phyloP scores from a whole-genome alignment of 1,140 invertebrate species.

The Adoxophyes honmai region DNA sequence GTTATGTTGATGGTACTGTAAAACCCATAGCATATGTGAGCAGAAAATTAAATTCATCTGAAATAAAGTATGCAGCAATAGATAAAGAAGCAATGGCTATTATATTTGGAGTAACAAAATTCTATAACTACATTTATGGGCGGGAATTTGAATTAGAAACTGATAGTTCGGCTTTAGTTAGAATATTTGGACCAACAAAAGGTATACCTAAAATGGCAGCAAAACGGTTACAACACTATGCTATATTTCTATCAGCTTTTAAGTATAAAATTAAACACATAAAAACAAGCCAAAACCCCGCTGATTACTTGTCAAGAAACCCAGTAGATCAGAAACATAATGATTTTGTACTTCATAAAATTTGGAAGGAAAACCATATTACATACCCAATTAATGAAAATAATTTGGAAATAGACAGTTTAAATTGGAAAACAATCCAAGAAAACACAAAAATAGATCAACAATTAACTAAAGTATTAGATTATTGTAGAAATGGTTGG shows the following conservation, averaged over 20 bases:
- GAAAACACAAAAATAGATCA: neutral
- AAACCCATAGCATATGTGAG: conserved; percentile 19
- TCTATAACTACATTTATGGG: neutral
- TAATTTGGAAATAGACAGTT: no score
- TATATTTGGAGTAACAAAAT: no score
- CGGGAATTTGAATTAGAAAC: neutral
- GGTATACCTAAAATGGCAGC: conserved; percentile 5
- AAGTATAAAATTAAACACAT: conserved; percentile 9
- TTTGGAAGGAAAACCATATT: no score
- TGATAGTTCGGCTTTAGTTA: neutral
- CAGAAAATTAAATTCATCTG: conserved; percentile 18
- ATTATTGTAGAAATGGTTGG: neutral
- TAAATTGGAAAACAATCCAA: no score
- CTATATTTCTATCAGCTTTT: no score
- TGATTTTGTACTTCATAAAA: no score
- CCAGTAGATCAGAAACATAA: neutral
- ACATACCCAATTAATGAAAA: no score
- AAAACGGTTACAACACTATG: neutral
- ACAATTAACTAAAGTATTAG: neutral
- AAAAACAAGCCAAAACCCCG: neutral
- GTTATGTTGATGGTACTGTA: conserved; percentile 15
- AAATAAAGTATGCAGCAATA: neutral
- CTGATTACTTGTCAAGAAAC: neutral
- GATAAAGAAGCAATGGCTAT: no score
- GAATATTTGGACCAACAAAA: conserved; percentile 1